Evolutionary conservation across 2,113 vertebrate genomes (phyloP), one percentile per base, ranked within the genome.

Genomic region (Daboia siamensis): DNA sequence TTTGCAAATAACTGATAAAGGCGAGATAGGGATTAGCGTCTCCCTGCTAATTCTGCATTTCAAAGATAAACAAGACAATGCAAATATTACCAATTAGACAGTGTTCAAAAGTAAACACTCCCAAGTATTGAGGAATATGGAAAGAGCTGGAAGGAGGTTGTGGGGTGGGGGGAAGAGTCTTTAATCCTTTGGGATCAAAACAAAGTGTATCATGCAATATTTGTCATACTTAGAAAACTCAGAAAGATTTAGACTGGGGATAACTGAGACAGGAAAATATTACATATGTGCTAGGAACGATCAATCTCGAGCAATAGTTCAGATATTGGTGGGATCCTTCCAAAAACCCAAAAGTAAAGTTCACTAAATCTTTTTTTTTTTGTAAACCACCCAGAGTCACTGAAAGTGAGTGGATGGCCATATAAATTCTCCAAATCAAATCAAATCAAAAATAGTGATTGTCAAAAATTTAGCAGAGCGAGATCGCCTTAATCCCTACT

Each of bases 41-140:
- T 90, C 93, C 93, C 91, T 93, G 93, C 87, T 93, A 95, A 90
- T 21, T 57, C 90, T 88, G 52, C 69, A 90, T 94, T 92, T 89
- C 88, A 85, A 92, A 44, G 88, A 95, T 94, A 96, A 94, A 48
- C 0, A 6, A 94, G 87, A 89, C 2, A 94, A 91, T 87, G 21
- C 48, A 44, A 92, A 90, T 93, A 92, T 69, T 11, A 94, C 86
- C 69, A 91, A 59, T 94, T 92, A 87, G 93, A 92, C 90, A 91
- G 89, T 24, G 80, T 56, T 33, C 55, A 87, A 93, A 94, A 90
- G 92, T 91, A 94, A 95, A 88, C 90, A 92, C 91, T 93, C 87
- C 92, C 54, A 91, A 87, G 54, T 55, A 90, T 90, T 24, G 39
- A 80, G 33, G 51, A 74, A 4, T 33, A 13, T 44, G 69, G 44